Evolutionary conservation across 30 jellyfish, hydroid and myxozoan genomes (phyloP), one percentile per base, ranked within the genome.

Genomic region (Phacellophora camtschatica): DNA sequence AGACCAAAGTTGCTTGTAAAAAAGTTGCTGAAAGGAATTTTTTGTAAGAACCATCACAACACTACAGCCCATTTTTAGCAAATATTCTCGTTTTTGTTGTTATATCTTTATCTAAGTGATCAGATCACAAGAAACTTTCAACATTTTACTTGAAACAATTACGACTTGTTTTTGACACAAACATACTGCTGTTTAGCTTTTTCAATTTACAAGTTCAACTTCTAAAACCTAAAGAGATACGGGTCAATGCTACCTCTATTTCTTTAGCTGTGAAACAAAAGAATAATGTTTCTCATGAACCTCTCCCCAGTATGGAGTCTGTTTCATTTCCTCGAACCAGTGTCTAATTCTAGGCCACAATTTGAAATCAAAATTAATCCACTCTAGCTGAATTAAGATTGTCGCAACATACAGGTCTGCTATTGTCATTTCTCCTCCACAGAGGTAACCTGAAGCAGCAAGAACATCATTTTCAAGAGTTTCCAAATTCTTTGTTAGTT

Each of bases 211-310:
- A n/a, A n/a, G n/a, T n/a, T n/a, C n/a, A n/a, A n/a, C n/a, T n/a
- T n/a, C n/a, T n/a, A n/a, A n/a, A n/a, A n/a, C n/a, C n/a, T n/a
- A n/a, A n/a, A n/a, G n/a, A n/a, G n/a, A 32, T 16, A 12, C 73
- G 3, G 31, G 28, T 58, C 43, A 19, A 58, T 48, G 20, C 49
- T 70, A 22, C 0, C 8, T 35, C 34, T 81, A 58, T 53, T 90
- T 90, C 25, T 50, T 69, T 67, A 90, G 65, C 76, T 83, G 87
- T 33, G 34, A 70, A 10, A 90, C 86, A 69, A 90, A 90, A 10
- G 94, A 96, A 73, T 78, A 30, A 59, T 90, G 98, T 56, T 90
- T 90, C 57, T 90, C 98, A 56, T 90, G 98, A 1, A 90, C 98
- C 16, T 29, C 41, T 8, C 48, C 74, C 98, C 98, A 90, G 22